Conservation (phyloP, 2,888 invertebrate genomes). For the Cheilosia vernalis region DNA sequence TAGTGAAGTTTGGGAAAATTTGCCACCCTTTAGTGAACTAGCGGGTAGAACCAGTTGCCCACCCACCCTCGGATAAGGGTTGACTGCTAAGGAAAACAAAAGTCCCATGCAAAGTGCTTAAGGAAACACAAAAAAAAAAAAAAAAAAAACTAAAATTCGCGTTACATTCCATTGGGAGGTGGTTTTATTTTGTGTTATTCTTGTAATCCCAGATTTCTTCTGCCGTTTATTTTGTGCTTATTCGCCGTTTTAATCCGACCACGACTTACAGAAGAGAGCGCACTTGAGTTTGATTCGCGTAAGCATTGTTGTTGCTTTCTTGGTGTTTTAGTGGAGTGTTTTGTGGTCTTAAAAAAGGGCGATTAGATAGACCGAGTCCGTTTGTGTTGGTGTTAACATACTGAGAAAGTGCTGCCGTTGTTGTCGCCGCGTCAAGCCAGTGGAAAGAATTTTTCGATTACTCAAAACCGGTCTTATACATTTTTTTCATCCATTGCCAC, state of each 20-base stretch:
- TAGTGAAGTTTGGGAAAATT: constrained; percentile 5
- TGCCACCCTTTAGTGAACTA: constrained; percentile 1
- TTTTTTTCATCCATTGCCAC: constrained; percentile 42
- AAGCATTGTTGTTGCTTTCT: constrained; percentile 21
- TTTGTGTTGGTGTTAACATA: constrained; percentile 39
- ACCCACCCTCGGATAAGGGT: constrained; percentile 48
- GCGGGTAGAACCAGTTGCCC: constrained; percentile 35
- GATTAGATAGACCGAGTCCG: constrained; percentile 33
- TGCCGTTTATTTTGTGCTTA: constrained; percentile 58
- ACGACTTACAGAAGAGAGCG: constrained; percentile 43
- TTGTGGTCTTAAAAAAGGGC: constrained; percentile 42
- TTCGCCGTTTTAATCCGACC: constrained; percentile 45
- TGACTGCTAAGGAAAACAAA: constrained; percentile 26
- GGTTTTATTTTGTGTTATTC: constrained; percentile 7
- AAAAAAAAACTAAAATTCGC: constrained; percentile 41
- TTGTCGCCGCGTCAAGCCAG: constrained; percentile 29
- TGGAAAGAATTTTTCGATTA: constrained; percentile 61
- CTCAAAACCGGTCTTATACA: constrained; percentile 52
- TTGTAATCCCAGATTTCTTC: constrained; percentile 49
- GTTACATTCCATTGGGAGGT: constrained; percentile 56
- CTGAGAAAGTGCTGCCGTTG: constrained; percentile 55
- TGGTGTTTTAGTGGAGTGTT: constrained; percentile 1
- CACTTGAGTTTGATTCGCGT: constrained; percentile 37
- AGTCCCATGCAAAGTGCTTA: constrained; percentile 16
- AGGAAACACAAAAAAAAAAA: not conserved